These are phyloP conservation scores for Amitus sp. DNA, from an alignment of 2,888 invertebrate species.

Conservation along the genomic window DNA sequence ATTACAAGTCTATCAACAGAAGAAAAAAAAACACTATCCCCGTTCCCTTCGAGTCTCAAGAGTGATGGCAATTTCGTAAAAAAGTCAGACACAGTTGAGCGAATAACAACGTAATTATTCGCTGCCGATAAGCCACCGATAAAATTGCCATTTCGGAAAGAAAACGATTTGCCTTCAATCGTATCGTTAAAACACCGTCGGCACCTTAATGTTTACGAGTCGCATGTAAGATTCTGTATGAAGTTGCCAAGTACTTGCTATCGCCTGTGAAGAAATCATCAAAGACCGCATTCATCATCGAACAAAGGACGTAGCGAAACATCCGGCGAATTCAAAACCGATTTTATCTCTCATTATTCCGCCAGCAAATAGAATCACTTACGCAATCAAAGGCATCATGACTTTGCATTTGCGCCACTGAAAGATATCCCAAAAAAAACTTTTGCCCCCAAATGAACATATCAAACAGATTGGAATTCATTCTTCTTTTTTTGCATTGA, in stretches of 20 bases:
- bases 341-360: conserved; percentile 48
- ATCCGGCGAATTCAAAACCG: conserved; percentile 55
- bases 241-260: conserved; percentile 48
- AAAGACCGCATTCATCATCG: conserved; percentile 48
- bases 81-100: no score
- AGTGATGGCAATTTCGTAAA: background rate
- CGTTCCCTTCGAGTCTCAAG: background rate
- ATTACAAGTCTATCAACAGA: background rate
- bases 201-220: conserved; percentile 18
- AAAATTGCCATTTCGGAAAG: conserved; percentile 19
- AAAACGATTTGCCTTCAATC: conserved; percentile 22
- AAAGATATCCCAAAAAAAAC: conserved; percentile 2
- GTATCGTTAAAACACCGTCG: conserved; percentile 28
- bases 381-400: conserved; percentile 38
- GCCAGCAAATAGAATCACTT: conserved; percentile 37
- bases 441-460: background rate
- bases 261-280: conserved; percentile 51
- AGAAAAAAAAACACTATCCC: background rate
- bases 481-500: no score
- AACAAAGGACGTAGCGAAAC: conserved; percentile 53
- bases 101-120: conserved; percentile 29
- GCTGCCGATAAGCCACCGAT: conserved; percentile 30
- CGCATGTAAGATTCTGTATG: conserved; percentile 36
- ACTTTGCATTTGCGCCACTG: conserved; percentile 21
- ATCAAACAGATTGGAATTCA: background rate